Evolutionary conservation across 2,888 invertebrate genomes (phyloP).

Genomic region (Merodon equestris): DNA sequence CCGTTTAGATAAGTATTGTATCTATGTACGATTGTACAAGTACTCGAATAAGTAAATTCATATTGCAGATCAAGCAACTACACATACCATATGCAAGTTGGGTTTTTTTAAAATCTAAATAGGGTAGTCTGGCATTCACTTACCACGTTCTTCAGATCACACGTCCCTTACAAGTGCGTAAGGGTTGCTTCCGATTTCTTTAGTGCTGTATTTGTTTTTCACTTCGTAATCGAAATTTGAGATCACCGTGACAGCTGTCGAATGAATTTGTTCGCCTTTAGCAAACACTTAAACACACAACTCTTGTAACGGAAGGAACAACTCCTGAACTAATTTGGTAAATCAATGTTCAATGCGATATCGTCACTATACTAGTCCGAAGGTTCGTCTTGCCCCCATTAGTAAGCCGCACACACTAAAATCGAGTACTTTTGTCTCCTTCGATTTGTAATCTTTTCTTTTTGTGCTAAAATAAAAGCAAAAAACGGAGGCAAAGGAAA

Average conservation of each 20-base stretch:
- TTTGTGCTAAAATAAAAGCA: constrained; percentile 7
- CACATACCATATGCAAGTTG: not conserved
- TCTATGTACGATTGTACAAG: no score
- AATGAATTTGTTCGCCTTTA: constrained; percentile 35
- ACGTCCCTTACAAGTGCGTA: constrained; percentile 22
- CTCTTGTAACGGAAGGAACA: not conserved
- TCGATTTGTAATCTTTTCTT: constrained; percentile 55
- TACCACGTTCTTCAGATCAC: constrained; percentile 49
- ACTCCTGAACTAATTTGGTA: constrained; percentile 1
- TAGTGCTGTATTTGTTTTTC: constrained; percentile 36
- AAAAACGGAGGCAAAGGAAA: constrained; percentile 25
- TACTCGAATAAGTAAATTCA: no score
- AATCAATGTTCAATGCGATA: constrained; percentile 33
- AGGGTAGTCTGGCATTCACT: constrained; percentile 46
- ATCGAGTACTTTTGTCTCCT: constrained; percentile 52
- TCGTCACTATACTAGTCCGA: constrained; percentile 10
- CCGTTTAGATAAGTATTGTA: no score
- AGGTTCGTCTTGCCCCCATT: constrained; percentile 59
- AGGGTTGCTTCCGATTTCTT: constrained; percentile 30
- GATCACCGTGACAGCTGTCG: constrained; percentile 57
- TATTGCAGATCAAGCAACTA: no score
- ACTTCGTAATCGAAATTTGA: constrained; percentile 35
- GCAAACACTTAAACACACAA: constrained; percentile 36
- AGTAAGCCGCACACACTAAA: constrained; percentile 66
- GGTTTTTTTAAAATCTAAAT: constrained; percentile 28